Evolutionary conservation across 2,888 invertebrate species (phyloP), one percentile per base, ranked within the genome.

Genomic region (Cheilosia variabilis): DNA sequence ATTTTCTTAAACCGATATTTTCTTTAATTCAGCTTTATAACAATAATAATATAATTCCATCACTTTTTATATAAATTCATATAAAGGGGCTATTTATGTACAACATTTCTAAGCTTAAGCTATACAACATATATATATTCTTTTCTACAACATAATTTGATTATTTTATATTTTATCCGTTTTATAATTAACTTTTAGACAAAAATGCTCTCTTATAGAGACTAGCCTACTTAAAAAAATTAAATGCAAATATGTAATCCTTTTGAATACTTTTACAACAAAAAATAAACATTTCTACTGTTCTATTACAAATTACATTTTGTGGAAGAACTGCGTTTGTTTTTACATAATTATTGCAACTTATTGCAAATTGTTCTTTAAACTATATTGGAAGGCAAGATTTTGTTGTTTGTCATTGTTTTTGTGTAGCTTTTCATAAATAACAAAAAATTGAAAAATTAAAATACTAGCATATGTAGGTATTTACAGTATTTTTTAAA

Each of bases 341-440:
- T n/a, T 65, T 52, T 22, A 47, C 24, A 55, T 45, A 52, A 13
- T 45, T 79, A 84, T 84, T 84, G 80, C 76, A 76, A 76, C 63
- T 75, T 81, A 81, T 81, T 81, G 81, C 84, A 79, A 79, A 69
- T 47, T 57, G 34, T 27, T 57, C 57, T 60, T 68, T 50, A 24
- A 65, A 37, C 6, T 71, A 50, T 71, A 83, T 45, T 86, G 87
- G 87, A 88, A 88, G 87, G 87, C 87, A 87, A 88, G 87, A 88
- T 88, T 88, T 88, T 84, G 87, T 88, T 88, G 87, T 84, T 58
- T 50, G 50, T 63, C 66, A 71, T 79, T 60, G 27, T 53, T 60
- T 55, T 22, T 69, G 69, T 60, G 41, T 27, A 4, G 17, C 47
- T 22, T 6, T 10, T 10, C 62, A 73, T 37, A 65, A 75, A 71